phyloP scores from a whole-genome alignment of 2,113 vertebrate species.

The Sapayoa aenigma region DNA sequence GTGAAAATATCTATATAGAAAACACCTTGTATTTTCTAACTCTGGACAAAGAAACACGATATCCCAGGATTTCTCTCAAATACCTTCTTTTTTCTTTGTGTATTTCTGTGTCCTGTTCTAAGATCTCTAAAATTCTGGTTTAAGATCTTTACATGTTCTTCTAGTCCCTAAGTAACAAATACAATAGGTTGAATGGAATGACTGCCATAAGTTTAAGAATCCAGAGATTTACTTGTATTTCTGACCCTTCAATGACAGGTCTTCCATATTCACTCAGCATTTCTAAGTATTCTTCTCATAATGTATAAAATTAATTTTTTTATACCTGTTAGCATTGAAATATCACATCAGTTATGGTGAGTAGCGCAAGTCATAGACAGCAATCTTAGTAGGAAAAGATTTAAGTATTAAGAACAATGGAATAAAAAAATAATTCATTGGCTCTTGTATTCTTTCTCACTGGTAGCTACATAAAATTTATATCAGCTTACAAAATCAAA shows the following conservation, averaged over 20 bases:
- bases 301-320: neutral
- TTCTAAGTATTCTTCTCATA: neutral
- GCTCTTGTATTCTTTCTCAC: neutral
- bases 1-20: neutral
- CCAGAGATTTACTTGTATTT: neutral
- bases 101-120: neutral
- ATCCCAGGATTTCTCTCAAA: neutral
- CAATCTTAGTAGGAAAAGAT: neutral
- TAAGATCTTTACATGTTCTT: neutral
- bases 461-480: neutral
- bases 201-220: neutral
- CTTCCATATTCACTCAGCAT: neutral
- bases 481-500: neutral
- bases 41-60: neutral
- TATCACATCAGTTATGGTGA: neutral
- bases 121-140: too few species aligned
- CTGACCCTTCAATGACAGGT: neutral
- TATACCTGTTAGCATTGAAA: neutral
- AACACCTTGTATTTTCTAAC: neutral
- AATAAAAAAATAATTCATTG: neutral
- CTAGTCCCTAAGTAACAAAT: neutral
- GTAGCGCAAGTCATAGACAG: neutral
- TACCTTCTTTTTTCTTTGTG: neutral
- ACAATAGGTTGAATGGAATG: neutral
- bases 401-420: neutral